These are phyloP conservation scores for Gnathonemus longibarbis DNA, from an alignment of 2,113 vertebrate genomes.

Conservation along the genomic window DNA sequence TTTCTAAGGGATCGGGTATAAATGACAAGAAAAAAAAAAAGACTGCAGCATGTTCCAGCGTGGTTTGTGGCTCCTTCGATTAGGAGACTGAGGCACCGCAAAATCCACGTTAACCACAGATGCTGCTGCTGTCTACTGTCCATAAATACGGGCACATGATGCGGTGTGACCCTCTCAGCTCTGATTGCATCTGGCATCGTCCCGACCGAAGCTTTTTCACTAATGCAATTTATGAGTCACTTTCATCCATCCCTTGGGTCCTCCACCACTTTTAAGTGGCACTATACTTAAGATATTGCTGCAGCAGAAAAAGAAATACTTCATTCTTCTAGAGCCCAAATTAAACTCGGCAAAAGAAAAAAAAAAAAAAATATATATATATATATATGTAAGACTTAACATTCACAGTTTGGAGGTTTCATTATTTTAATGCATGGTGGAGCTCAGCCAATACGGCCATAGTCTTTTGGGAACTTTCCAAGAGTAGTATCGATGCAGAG, in stretches of 20 bases:
- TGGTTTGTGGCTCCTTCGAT: slow-evolving; percentile 1
- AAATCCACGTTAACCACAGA: neutral
- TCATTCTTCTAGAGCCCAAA: slow-evolving; percentile 19
- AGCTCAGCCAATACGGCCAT: neutral
- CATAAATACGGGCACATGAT: slow-evolving; percentile 16
- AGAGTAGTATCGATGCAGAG: neutral
- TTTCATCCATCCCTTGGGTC: slow-evolving; percentile 43
- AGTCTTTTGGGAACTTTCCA: neutral
- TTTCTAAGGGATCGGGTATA: neutral
- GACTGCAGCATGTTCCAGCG: neutral
- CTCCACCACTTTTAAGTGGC: slow-evolving; percentile 34
- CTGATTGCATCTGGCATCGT: slow-evolving; percentile 30
- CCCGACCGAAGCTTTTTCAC: slow-evolving; percentile 31
- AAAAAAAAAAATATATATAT: neutral
- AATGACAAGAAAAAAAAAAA: neutral
- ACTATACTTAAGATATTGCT: slow-evolving; percentile 48
- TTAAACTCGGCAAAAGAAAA: slow-evolving; percentile 27
- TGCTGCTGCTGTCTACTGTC: neutral
- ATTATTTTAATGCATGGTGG: slow-evolving; percentile 46
- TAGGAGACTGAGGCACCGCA: neutral
- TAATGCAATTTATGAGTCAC: slow-evolving; percentile 53
- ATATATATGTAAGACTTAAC: slow-evolving; percentile 7
- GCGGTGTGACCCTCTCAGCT: slow-evolving; percentile 28
- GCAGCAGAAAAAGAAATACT: slow-evolving; percentile 26
- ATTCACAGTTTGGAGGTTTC: slow-evolving; percentile 34